Evolutionary conservation across 2,113 vertebrate species (phyloP).

Genomic region (Phyllostomus hastatus): DNA sequence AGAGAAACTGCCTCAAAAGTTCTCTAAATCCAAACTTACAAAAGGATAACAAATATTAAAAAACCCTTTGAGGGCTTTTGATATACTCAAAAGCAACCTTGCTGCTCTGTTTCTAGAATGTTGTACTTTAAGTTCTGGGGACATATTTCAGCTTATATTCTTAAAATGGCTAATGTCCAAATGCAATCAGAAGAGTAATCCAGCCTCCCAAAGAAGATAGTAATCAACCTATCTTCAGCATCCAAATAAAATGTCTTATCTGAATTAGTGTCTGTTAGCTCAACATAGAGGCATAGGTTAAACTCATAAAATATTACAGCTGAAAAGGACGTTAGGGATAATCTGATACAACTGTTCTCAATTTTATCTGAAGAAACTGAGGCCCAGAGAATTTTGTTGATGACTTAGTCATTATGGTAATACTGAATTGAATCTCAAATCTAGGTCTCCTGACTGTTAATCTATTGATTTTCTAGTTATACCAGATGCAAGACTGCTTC

Average conservation of each 20-base stretch:
- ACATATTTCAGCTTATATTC: background rate
- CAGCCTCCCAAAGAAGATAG: background rate
- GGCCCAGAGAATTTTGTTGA: background rate
- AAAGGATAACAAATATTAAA: background rate
- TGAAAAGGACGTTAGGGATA: background rate
- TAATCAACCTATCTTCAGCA: background rate
- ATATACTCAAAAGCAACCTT: background rate
- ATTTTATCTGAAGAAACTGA: constrained; percentile 28
- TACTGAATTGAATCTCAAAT: constrained; percentile 3
- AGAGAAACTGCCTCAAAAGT: background rate
- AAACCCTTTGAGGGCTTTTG: constrained; percentile 3
- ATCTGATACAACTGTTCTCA: background rate
- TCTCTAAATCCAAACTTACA: background rate
- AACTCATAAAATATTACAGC: background rate
- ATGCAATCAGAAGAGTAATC: constrained; percentile 8
- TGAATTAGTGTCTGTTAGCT: constrained; percentile 15
- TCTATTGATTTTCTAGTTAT: constrained; percentile 23
- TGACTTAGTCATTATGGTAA: background rate
- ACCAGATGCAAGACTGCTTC: background rate
- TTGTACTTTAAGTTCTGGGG: background rate
- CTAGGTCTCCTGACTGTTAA: background rate
- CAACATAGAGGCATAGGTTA: constrained; percentile 11
- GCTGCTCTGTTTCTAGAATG: background rate
- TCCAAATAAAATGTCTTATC: constrained; percentile 17
- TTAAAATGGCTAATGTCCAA: constrained; percentile 7